Percentiles rank a stretch among this genome's conserved stretches.
Evolutionary conservation across 2,113 vertebrate genomes (phyloP).

Genomic region (Lepus timidus): DNA sequence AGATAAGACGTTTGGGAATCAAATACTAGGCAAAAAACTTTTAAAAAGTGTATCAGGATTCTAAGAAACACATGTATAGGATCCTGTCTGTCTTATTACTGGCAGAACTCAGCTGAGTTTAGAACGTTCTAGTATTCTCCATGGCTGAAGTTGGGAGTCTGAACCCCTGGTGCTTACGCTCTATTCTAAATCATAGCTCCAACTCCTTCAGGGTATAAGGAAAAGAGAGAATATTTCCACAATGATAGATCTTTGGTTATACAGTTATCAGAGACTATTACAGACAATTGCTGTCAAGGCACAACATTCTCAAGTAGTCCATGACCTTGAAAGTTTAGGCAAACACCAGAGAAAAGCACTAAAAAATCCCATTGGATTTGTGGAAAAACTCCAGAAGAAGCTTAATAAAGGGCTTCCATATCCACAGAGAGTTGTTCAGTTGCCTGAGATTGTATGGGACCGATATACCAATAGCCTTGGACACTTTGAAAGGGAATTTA

Average conservation of each 20-base stretch:
- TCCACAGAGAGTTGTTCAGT: constrained; percentile 97
- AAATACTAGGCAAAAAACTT: constrained; percentile 78
- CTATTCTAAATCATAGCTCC: constrained; percentile 79
- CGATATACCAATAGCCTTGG: constrained; percentile 97
- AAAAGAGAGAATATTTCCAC: constrained; percentile 78
- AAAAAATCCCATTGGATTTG: constrained; percentile 95
- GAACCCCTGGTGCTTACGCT: constrained; percentile 75
- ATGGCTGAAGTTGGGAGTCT: constrained; percentile 80
- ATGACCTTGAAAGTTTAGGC: constrained; percentile 96
- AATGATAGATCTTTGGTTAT: constrained; percentile 82
- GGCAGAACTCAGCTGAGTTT: constrained; percentile 79
- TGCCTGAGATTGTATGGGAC: constrained; percentile 97
- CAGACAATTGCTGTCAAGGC: constrained; percentile 99
- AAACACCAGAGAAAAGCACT: constrained; percentile 96
- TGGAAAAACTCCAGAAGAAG: constrained; percentile 98
- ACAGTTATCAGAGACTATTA: constrained; percentile 97
- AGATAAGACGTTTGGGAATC: constrained; percentile 69
- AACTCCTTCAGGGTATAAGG: constrained; percentile 76
- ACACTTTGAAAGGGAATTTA: constrained; percentile 97
- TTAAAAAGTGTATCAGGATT: constrained; percentile 78
- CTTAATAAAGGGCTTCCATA: constrained; percentile 85
- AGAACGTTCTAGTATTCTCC: constrained; percentile 79
- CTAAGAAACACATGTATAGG: constrained; percentile 37
- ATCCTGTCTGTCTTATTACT: constrained; percentile 39
- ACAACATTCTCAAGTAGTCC: constrained; percentile 97